phyloP scores from a whole-genome alignment of 2,797 vertebrate genomes.

The Sitta carolinensis region DNA sequence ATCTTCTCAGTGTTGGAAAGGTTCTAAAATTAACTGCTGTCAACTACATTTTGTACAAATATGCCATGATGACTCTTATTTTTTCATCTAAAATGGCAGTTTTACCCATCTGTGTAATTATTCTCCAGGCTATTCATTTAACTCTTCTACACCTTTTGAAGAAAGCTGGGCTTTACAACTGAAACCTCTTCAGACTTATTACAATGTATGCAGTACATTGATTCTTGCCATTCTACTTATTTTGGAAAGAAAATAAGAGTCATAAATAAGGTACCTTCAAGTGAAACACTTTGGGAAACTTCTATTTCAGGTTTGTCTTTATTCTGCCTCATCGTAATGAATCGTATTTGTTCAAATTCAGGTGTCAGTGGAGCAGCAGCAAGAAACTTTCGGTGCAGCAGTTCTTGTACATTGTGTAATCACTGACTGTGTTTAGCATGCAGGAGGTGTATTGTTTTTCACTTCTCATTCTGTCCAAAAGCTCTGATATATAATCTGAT shows the following conservation, averaged over 20 bases:
- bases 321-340: conserved; percentile 33
- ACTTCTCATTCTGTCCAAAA: conserved; percentile 13
- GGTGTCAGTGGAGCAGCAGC: neutral
- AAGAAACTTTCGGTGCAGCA: neutral
- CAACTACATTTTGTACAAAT: neutral
- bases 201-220: neutral
- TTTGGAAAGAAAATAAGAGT: neutral
- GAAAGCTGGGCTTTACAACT: neutral
- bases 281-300: neutral
- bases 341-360: conserved; percentile 41
- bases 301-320: conserved; percentile 34
- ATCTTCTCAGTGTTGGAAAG: neutral
- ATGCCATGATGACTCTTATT: neutral
- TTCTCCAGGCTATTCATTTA: neutral
- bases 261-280: neutral
- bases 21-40: neutral
- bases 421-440: conserved; percentile 11
- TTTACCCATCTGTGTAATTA: neutral
- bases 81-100: neutral
- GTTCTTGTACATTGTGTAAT: neutral
- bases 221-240: neutral
- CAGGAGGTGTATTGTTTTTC: conserved; percentile 6
- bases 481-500: neutral
- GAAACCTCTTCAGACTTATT: neutral
- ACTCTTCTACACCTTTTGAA: neutral